These are phyloP conservation scores for Euplagia quadripunctaria DNA, from an alignment of 2,888 invertebrate genomes.

Conservation along the genomic window DNA sequence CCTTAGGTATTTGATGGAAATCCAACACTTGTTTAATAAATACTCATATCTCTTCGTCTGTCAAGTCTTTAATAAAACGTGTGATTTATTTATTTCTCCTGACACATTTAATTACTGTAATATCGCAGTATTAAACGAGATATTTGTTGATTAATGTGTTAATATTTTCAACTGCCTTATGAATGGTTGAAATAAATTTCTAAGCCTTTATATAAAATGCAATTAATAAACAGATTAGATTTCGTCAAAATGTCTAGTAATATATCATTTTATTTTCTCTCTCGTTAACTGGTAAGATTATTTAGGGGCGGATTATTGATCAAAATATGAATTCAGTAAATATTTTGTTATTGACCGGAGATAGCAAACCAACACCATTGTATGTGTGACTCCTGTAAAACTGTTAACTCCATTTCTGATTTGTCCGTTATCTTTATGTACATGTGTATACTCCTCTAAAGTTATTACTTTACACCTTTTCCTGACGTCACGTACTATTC, in stretches of 20 bases:
- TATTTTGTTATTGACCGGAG: neutral
- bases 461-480: too few species aligned
- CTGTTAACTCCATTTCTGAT: too few species aligned
- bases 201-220: conserved; percentile 20
- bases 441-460: too few species aligned
- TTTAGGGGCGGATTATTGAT: too few species aligned
- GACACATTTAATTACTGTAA: conserved; percentile 12
- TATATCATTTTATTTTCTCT: neutral
- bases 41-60: neutral
- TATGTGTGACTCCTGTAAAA: too few species aligned
- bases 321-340: neutral
- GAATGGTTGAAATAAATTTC: conserved; percentile 22
- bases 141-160: conserved; percentile 40
- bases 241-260: neutral
- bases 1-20: too few species aligned
- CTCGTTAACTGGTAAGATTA: neutral
- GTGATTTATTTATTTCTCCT: conserved; percentile 13
- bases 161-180: conserved; percentile 29
- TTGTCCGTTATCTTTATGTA: too few species aligned
- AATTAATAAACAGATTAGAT: conserved; percentile 8
- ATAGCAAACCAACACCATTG: too few species aligned
- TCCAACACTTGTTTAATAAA: neutral
- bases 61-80: conserved; percentile 2
- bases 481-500: too few species aligned
- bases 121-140: conserved; percentile 1